Conservation (phyloP, 64 coral and sea anemone species). For the Pocillopora verrucosa region DNA sequence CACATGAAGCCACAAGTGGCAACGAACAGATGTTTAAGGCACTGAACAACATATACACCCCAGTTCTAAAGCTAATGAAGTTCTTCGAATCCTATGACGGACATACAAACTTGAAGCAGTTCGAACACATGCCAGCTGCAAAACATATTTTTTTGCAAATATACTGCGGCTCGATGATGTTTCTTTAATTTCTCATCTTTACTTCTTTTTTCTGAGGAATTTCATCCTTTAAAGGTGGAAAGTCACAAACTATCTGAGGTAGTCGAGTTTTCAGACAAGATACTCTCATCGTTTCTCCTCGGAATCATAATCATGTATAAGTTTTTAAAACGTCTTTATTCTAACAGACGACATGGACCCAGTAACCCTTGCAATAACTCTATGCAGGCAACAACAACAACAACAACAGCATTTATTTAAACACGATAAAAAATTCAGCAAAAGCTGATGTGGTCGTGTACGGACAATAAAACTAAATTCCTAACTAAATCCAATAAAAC, state of each 20-base stretch:
- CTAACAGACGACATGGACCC: too few species aligned
- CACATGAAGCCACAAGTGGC: too few species aligned
- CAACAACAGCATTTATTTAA: too few species aligned
- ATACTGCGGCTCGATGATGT: neutral
- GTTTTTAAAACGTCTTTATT: neutral
- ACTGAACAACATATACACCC: neutral
- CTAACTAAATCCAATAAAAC: too few species aligned
- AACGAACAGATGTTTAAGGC: neutral
- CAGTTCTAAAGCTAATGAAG: neutral
- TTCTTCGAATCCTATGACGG: neutral
- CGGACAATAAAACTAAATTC: too few species aligned
- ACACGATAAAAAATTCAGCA: too few species aligned
- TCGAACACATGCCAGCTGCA: neutral
- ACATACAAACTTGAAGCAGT: neutral
- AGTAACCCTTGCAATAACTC: neutral
- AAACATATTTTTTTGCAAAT: neutral
- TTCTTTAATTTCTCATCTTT: neutral
- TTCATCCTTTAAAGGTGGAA: neutral
- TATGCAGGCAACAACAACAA: too few species aligned
- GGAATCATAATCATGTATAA: neutral
- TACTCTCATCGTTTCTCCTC: neutral
- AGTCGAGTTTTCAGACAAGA: neutral
- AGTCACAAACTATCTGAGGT: neutral
- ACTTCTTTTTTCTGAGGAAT: neutral
- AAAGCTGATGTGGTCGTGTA: too few species aligned